These are phyloP conservation scores for Cynocephalus volans DNA, from an alignment of 2,113 vertebrate genomes.

Conservation along the genomic window DNA sequence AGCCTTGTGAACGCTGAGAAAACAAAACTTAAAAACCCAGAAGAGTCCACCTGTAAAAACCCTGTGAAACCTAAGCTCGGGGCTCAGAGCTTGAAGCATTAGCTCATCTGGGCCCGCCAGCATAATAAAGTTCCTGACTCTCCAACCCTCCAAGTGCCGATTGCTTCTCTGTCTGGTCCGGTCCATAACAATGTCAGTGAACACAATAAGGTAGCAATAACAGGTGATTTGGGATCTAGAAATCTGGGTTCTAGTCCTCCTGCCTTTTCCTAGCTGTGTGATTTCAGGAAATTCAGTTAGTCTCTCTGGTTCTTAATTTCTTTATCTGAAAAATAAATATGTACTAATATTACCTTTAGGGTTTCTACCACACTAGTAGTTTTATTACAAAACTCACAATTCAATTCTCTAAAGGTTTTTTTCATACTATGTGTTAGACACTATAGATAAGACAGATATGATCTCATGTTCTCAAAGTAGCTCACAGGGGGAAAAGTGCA, in stretches of 20 bases:
- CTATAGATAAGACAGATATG: conserved; percentile 54
- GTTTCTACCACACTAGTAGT: background rate
- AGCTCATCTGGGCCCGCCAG: no score
- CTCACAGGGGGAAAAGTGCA: background rate
- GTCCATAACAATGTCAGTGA: background rate
- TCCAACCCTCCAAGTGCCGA: no score
- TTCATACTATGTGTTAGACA: background rate
- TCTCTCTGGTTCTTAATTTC: background rate
- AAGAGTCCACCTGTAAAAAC: no score
- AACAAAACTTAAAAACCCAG: no score
- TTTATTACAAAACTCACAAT: conserved; percentile 41
- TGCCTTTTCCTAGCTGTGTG: background rate
- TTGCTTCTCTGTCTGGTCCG: no score
- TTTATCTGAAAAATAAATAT: conserved; percentile 29
- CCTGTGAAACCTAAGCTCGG: no score
- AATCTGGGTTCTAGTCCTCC: background rate
- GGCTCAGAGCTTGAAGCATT: no score
- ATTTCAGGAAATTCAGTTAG: background rate
- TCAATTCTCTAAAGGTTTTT: conserved; percentile 53
- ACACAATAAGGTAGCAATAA: background rate
- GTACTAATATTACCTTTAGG: conserved; percentile 25
- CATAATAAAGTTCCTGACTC: no score
- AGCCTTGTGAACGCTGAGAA: no score
- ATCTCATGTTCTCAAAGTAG: conserved; percentile 37
- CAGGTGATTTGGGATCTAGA: background rate